Conservation (phyloP, 2,888 invertebrate species). For the Rotaria magnacalcarata region DNA sequence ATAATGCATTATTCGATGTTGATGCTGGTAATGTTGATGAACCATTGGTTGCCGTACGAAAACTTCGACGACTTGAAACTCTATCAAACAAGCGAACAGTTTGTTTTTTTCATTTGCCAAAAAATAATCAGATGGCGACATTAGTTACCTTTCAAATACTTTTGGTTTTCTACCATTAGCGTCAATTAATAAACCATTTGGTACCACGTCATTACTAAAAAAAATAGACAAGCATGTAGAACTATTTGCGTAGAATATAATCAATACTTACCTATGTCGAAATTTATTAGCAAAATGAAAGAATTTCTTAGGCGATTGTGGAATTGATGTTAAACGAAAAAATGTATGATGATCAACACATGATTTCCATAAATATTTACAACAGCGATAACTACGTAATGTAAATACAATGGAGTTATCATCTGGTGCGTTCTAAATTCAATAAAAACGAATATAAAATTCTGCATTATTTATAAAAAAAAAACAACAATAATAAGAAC, state of each 20-base stretch:
- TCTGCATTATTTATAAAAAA: background rate
- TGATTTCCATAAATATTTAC: conserved; percentile 38
- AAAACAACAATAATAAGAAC: background rate
- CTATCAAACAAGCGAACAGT: background rate
- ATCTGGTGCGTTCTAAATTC: background rate
- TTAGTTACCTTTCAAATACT: background rate
- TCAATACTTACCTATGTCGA: background rate
- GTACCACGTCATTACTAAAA: background rate
- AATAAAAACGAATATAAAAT: background rate
- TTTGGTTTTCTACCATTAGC: background rate
- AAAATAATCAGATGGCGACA: background rate
- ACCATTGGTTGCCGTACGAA: background rate
- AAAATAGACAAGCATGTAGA: background rate
- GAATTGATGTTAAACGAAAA: conserved; percentile 10
- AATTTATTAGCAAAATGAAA: conserved; percentile 36
- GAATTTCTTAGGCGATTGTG: conserved; percentile 8
- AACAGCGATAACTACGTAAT: conserved; percentile 12
- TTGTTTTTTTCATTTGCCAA: background rate
- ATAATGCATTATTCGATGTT: background rate
- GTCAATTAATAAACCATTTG: conserved; percentile 2
- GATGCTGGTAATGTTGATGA: conserved; percentile 23
- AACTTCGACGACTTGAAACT: conserved; percentile 24
- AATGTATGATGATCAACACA: conserved; percentile 39
- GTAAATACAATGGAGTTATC: conserved; percentile 25
- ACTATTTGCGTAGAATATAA: background rate